Conservation (phyloP, 2,888 invertebrate species). For the Nematopogon swammerdamellus region DNA sequence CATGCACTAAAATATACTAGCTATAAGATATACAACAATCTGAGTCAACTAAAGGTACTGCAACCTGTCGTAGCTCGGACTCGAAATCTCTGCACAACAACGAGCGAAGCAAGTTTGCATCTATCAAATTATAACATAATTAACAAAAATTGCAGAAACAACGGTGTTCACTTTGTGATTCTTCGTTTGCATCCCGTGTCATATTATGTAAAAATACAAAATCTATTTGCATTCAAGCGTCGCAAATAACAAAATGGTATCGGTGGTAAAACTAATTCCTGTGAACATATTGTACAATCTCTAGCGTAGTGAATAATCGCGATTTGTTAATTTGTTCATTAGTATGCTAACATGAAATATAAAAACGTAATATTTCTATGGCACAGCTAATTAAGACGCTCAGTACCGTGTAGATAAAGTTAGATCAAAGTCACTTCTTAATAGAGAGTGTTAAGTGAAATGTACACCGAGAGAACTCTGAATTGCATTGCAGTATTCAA, state of each 20-base stretch:
- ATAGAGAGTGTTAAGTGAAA: background rate
- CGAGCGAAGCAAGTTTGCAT: too few species aligned
- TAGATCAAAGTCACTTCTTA: background rate
- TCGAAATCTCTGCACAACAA: too few species aligned
- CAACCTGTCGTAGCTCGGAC: too few species aligned
- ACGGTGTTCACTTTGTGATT: background rate
- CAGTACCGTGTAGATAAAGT: background rate
- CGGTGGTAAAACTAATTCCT: background rate
- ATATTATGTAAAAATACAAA: background rate
- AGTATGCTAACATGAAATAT: background rate
- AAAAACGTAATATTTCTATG: background rate
- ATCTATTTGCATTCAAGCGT: background rate
- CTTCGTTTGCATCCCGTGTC: background rate
- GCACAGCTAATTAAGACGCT: background rate
- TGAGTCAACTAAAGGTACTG: background rate
- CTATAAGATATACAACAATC: background rate
- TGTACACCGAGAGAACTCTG: background rate
- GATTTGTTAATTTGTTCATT: background rate
- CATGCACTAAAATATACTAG: background rate
- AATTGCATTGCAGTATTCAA: background rate
- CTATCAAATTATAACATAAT: background rate
- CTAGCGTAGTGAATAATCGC: background rate
- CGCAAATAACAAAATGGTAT: background rate
- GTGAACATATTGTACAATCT: background rate
- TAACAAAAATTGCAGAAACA: background rate